Evolutionary conservation across 2,888 invertebrate species (phyloP).

Genomic region (Chironomus tentans): DNA sequence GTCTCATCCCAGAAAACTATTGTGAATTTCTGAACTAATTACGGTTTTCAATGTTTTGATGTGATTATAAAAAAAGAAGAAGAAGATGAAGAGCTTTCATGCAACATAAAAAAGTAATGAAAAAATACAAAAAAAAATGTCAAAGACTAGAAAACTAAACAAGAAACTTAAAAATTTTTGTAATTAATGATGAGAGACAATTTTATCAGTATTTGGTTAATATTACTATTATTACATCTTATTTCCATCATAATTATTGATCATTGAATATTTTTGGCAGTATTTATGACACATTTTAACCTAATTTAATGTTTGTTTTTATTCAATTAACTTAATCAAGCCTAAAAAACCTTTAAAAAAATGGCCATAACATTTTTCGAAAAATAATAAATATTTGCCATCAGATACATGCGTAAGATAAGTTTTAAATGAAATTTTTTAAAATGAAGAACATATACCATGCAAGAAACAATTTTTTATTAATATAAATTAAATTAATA

Average conservation of each 20-base stretch:
- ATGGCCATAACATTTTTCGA: not conserved
- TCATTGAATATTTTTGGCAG: not conserved
- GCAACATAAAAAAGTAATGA: not conserved
- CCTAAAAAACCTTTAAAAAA: not conserved
- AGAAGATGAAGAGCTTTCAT: slow-evolving; percentile 16
- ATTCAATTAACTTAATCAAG: not conserved
- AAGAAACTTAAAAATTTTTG: not conserved
- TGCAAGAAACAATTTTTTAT: not conserved
- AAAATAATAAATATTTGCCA: not conserved
- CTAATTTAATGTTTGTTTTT: not conserved
- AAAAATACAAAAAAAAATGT: slow-evolving; percentile 7
- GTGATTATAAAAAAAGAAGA: slow-evolving; percentile 1
- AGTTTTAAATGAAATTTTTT: not conserved
- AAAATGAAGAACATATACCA: not conserved
- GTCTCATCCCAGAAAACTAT: slow-evolving; percentile 93
- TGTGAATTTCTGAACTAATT: slow-evolving; percentile 60
- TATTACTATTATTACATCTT: too few species aligned
- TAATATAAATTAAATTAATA: not conserved
- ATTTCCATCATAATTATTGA: not conserved
- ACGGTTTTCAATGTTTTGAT: slow-evolving; percentile 20
- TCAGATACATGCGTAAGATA: not conserved
- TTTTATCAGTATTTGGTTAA: not conserved
- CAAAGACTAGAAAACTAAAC: not conserved
- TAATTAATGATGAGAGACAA: not conserved
- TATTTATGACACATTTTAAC: not conserved